Evolutionary conservation across 1,140 invertebrate genomes (phyloP).

Genomic region (Lucilia cuprina): DNA sequence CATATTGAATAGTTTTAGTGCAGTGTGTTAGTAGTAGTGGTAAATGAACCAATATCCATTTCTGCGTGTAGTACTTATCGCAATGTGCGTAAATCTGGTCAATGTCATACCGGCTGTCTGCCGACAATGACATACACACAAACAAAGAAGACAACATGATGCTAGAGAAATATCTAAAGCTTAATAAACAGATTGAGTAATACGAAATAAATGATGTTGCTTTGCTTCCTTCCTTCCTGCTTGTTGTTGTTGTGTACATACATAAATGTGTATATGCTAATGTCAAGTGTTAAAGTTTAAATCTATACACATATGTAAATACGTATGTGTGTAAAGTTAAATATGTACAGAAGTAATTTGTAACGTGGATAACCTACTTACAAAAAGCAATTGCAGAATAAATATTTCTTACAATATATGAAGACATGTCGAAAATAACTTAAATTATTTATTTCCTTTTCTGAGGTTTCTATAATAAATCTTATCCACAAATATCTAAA

Average conservation of each 20-base stretch:
- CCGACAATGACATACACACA: background rate
- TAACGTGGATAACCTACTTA: conserved; percentile 15
- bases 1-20: too few relatives aligned
- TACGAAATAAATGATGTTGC: conserved; percentile 21
- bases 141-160: background rate
- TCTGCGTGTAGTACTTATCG: background rate
- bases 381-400: background rate
- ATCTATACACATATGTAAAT: background rate
- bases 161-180: background rate
- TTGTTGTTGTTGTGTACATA: background rate
- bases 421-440: background rate
- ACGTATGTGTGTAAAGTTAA: background rate
- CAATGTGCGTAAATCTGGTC: conserved; percentile 14
- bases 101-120: background rate
- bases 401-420: background rate
- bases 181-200: conserved; percentile 23
- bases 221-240: background rate
- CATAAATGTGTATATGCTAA: background rate
- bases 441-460: too few relatives aligned
- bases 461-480: too few relatives aligned
- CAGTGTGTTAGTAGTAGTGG: background rate
- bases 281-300: background rate
- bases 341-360: conserved; percentile 9
- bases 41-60: background rate
- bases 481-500: too few relatives aligned